Evolutionary conservation across 2,888 invertebrate genomes (phyloP), one percentile per base, ranked within the genome.

Genomic region (Hermaeophaga mercurialis): DNA sequence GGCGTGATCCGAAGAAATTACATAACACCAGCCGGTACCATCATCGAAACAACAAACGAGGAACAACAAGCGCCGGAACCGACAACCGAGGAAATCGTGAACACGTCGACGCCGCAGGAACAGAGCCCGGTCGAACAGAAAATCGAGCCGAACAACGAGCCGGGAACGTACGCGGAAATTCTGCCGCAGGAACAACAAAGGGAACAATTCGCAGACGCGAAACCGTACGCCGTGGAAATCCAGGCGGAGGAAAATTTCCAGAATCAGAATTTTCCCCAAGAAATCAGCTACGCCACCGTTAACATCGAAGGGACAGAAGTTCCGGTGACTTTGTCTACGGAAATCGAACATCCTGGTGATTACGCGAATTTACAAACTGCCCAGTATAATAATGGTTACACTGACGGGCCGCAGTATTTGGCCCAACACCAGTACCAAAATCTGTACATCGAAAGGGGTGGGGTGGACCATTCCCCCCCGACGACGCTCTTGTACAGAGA

Each of bases 311-410:
- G 54, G 4, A 62, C 59, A 12, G 62, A 66, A 17, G 65, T 49
- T 62, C 47, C 58, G 3, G 58, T 56, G 7, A 49, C 53, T 1
- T 33, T 59, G 3, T 39, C 59, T 15, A 56, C 17, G 18, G 56
- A 54, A 4, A 65, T 66, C 5, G 67, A 68, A 39, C 75, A 79
- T 57, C 75, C 75, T 54, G 56, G 79, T 70, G 62, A 86, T 82
- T 86, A 86, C 66, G 85, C 86, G 0, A 85, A 84, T 63, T 74
- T 87, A 59, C 85, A 87, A 70, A 85, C 85, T 1, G 86, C 86
- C 1, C 80, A 83, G 3, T 70, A 77, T 4, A 63, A 69, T 36
- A 70, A 66, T 12, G 69, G 63, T 9, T 70, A 71, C 22, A 55
- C 68, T 0, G 71, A 73, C 41, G 71, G 69, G 1, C 52, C 67